Evolutionary conservation across 2,888 invertebrate genomes (phyloP), one percentile per base, ranked within the genome.

Genomic region (Sinotaia quadrata): DNA sequence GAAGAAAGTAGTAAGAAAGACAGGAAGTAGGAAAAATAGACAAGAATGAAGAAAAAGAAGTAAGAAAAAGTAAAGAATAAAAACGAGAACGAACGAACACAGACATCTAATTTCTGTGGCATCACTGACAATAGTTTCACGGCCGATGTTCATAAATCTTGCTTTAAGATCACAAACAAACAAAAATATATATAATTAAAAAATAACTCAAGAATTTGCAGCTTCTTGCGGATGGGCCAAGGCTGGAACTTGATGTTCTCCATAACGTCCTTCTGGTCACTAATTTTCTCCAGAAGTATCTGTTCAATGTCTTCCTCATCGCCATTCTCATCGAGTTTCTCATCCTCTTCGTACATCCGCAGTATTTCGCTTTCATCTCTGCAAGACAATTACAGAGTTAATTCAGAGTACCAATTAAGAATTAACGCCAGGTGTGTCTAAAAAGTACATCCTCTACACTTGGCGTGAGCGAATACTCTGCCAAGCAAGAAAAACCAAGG

Each of bases 191-290:
- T n/a, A n/a, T n/a, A n/a, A n/a, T n/a, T n/a, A n/a, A n/a, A n/a
- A n/a, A n/a, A n/a, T 57, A 58, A 85, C 81, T 77, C 81, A 56
- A 87, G 75, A 1, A 87, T 85, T 47, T 85, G 73, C 34, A 88
- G 72, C 73, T 89, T 89, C 59, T 87, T 78, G 34, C 80, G 77
- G 85, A 89, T 88, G 51, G 78, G 80, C 89, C 89, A 88, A 27
- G 87, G 84, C 73, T 89, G 87, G 51, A 75, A 80, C 47, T 94
- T 95, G 15, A 96, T 94, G 54, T 93, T 94, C 75, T 93, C 93
- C 73, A 97, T 90, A 0, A 97, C 95, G 88, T 97, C 96, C 87
- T 96, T 96, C 88, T 97, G 96, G 37, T 96, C 89, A 76, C 94
- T 93, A 71, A 97, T 93, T 83, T 95, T 96, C 88, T 95, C 95